A percentile compares a stretch with the other conserved stretches of the same genome.
Evolutionary conservation across 2,113 vertebrate genomes (phyloP).

Genomic region (Mellivora capensis): DNA sequence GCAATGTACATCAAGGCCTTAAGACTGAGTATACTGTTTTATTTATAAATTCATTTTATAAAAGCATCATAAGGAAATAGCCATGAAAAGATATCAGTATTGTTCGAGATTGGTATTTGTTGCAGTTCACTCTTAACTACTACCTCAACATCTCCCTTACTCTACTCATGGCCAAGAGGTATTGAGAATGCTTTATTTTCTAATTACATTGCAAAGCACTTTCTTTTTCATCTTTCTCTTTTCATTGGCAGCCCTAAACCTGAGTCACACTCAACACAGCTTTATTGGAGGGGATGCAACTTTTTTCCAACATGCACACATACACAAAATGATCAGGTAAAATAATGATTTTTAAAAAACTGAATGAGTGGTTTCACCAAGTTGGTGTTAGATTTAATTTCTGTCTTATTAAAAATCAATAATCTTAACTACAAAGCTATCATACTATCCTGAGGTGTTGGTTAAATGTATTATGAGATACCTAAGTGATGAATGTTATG

Average conservation of each 20-base stretch:
- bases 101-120: background rate
- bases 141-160: background rate
- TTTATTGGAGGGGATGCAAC: background rate
- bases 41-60: background rate
- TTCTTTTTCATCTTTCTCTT: background rate
- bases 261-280: background rate
- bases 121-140: background rate
- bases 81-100: background rate
- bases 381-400: background rate
- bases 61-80: background rate
- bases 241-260: background rate
- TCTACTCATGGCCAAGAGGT: background rate
- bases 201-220: background rate
- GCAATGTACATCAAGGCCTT: background rate
- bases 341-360: background rate
- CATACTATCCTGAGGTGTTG: background rate
- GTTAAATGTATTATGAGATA: background rate
- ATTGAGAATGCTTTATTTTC: background rate
- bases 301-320: background rate
- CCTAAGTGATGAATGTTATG: background rate
- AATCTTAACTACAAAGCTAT: background rate
- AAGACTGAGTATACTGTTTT: background rate
- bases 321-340: background rate
- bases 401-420: background rate
- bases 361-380: background rate